Base-by-base conservation (phyloP, 2,113 vertebrate species). In the Tragelaphus buxtoni region DNA sequence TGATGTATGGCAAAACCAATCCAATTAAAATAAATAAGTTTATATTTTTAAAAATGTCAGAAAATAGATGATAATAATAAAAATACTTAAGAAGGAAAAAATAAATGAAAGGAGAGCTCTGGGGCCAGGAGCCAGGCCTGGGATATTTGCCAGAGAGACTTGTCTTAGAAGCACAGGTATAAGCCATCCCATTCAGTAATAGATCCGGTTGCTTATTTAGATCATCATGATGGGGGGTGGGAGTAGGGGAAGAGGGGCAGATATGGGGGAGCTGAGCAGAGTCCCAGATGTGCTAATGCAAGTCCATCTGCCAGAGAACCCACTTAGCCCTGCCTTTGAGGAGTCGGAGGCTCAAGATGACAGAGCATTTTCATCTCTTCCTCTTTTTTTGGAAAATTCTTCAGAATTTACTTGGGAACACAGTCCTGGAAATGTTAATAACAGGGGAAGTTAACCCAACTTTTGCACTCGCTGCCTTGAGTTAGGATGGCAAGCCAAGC, bases 391-490 rank as follows among this genome's bases (percentile, higher is more conserved):
- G 55, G 76, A 84, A 84, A 88, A 20, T 42, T 53, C 26, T 56
- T 87, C n/a, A 30, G 88, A 91, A 80, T 58, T 58, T 13, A 11
- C 22, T 76, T 55, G 84, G 92, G 32, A 74, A 30, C 80, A 32
- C 20, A 24, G 18, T 87, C 45, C 61, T 39, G 77, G 92, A 92
- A 96, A 92, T 47, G 65, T 95, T 94, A 87, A 53, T 39, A 87
- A 55, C 32, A 77, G 49, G 65, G 53, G n/a, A 65, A 47, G 69
- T 35, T 77, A 58, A 56, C 26, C 45, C 72, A 89, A 45, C 47
- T 17, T 72, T 39, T 81, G 39, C 61, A 42, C 24, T 84, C 22
- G 0, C 17, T 56, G 81, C 28, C 63, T 18, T 30, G 84, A 69
- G 24, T 51, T 63, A 45, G 60, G 63, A 13, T 0, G 0, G 30